Base-by-base conservation (phyloP, 1,140 invertebrate species). In the Prorops nasuta region DNA sequence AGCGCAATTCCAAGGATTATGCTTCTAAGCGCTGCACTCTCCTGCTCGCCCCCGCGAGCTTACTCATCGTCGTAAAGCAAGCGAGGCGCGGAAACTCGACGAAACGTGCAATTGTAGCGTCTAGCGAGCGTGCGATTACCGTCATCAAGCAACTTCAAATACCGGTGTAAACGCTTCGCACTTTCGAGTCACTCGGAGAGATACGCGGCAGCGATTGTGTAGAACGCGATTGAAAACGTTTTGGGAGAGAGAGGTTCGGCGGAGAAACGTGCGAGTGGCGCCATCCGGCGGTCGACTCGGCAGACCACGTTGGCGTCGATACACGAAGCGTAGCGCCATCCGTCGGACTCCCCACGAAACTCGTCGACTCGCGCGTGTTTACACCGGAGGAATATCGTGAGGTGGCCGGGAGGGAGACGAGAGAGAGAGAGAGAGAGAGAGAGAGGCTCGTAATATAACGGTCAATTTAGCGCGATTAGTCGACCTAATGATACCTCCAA, bases 371-470 rank as follows among this genome's bases (percentile, higher is more conserved):
- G 24, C 6, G 6, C 24, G n/a, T n/a, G n/a, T n/a, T n/a, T n/a
- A n/a, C n/a, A n/a, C n/a, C n/a, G n/a, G n/a, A n/a, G n/a, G n/a
- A n/a, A n/a, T n/a, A n/a, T n/a, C n/a, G n/a, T n/a, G n/a, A n/a
- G n/a, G n/a, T n/a, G n/a, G n/a, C n/a, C n/a, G n/a, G n/a, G n/a
- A n/a, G n/a, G n/a, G n/a, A n/a, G n/a, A n/a, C n/a, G n/a, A n/a
- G n/a, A n/a, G n/a, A n/a, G n/a, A n/a, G n/a, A n/a, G n/a, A n/a
- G n/a, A n/a, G n/a, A n/a, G n/a, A n/a, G n/a, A n/a, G n/a, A n/a
- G n/a, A n/a, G n/a, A n/a, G n/a, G n/a, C n/a, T n/a, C n/a, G 72
- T 72, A 72, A 69, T 56, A 65, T 68, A 72, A 69, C 67, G 66
- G 59, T 66, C 64, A 73, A 73, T 72, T 71, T 72, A 49, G 61